phyloP scores from a whole-genome alignment of 1,140 invertebrate genomes.

The Trichonephila clavata region DNA sequence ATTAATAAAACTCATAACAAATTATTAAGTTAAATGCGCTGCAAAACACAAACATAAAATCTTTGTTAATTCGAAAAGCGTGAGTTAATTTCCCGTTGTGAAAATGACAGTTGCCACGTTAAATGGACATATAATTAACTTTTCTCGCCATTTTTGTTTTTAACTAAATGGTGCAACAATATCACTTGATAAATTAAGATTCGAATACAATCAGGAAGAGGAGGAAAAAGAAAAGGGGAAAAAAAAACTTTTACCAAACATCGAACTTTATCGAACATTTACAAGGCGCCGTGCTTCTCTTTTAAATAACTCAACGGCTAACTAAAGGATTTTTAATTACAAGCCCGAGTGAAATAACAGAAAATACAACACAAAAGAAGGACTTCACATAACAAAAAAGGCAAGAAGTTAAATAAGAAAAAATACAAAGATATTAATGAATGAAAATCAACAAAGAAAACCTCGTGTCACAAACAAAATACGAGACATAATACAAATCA shows the following conservation, averaged over 20 bases:
- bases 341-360: background rate
- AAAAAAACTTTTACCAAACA: background rate
- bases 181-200: background rate
- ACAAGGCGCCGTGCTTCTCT: background rate
- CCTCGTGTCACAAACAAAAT: constrained; percentile 4
- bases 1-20: no score
- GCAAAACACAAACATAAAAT: no score
- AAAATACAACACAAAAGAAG: background rate
- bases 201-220: no score
- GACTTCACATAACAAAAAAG: background rate
- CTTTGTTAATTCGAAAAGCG: no score
- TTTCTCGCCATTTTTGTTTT: background rate
- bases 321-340: background rate
- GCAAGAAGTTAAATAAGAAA: background rate
- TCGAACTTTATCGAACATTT: constrained; percentile 42
- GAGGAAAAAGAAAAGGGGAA: no score
- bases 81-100: no score
- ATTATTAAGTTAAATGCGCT: no score
- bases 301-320: background rate
- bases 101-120: no score
- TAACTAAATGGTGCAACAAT: background rate
- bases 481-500: background rate
- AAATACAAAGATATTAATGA: background rate
- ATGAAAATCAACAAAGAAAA: background rate
- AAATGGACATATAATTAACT: no score